Conservation (phyloP, 2,113 vertebrate genomes). For the Epinephelus lanceolatus region DNA sequence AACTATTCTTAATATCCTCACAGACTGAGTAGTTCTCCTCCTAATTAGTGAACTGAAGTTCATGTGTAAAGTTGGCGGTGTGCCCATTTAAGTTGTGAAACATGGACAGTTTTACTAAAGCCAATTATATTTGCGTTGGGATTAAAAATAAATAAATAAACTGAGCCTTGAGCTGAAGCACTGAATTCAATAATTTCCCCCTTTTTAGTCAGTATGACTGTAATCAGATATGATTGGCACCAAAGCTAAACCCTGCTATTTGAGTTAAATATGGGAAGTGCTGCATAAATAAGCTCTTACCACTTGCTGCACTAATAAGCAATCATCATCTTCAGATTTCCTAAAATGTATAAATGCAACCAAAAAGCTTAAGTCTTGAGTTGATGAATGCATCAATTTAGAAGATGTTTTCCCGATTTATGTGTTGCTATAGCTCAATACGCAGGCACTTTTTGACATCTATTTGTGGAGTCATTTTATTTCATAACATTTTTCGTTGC, state of each 20-base stretch:
- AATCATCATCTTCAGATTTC: slow-evolving; percentile 20
- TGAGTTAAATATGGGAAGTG: slow-evolving; percentile 19
- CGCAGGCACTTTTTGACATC: not conserved
- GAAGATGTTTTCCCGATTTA: not conserved
- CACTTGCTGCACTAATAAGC: not conserved
- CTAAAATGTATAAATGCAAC: not conserved
- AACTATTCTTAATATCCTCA: not conserved
- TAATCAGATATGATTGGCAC: slow-evolving; percentile 28
- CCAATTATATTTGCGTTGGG: slow-evolving; percentile 4
- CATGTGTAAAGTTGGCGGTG: not conserved
- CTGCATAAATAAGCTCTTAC: slow-evolving; percentile 16
- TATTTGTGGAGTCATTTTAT: not conserved
- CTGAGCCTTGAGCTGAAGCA: not conserved
- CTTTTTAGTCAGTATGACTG: not conserved
- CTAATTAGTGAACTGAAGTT: not conserved
- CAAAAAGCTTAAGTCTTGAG: not conserved
- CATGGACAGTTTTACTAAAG: not conserved
- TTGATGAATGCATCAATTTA: not conserved
- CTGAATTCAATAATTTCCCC: not conserved
- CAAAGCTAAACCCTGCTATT: slow-evolving; percentile 11
- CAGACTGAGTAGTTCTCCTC: not conserved
- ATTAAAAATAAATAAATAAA: not conserved
- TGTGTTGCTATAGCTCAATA: not conserved
- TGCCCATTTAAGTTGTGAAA: not conserved
- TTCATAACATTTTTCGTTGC: not conserved